phyloP scores from a whole-genome alignment of 2,888 invertebrate species.

The Saturnia japonica region DNA sequence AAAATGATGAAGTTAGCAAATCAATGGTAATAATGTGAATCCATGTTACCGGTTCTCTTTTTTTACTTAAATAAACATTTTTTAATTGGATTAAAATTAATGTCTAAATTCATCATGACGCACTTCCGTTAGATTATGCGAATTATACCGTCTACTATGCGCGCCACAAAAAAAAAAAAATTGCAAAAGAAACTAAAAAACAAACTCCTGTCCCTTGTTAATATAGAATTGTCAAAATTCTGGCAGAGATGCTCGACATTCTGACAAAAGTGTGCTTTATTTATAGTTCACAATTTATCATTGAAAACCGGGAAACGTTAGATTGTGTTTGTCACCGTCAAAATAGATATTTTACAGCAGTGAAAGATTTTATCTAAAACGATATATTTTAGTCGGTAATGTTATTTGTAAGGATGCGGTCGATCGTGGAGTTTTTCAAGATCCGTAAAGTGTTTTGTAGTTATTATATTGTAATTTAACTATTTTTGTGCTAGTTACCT shows the following conservation, averaged over 20 bases:
- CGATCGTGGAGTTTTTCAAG: not conserved
- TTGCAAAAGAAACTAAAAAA: not conserved
- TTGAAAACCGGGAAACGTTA: constrained; percentile 42
- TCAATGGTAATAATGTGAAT: too few relatives aligned
- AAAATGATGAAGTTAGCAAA: too few relatives aligned
- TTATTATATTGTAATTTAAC: too few relatives aligned
- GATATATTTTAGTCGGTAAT: constrained; percentile 10
- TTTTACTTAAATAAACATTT: too few relatives aligned
- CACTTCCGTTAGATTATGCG: too few relatives aligned
- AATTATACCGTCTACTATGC: too few relatives aligned
- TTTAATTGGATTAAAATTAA: too few relatives aligned
- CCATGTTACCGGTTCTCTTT: too few relatives aligned
- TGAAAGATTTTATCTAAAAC: constrained; percentile 11
- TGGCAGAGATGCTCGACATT: constrained; percentile 8
- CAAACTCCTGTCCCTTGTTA: not conserved
- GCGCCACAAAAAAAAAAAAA: too few relatives aligned
- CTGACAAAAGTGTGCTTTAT: constrained; percentile 38
- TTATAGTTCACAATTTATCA: constrained; percentile 62
- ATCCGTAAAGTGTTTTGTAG: not conserved
- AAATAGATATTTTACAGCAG: constrained; percentile 18
- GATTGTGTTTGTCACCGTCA: constrained; percentile 47
- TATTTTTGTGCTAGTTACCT: too few relatives aligned
- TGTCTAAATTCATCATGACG: too few relatives aligned
- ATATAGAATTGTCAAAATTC: constrained; percentile 6
- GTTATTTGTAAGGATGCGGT: constrained; percentile 1